A percentile compares a stretch with the other conserved stretches of the same genome.
phyloP scores from a whole-genome alignment of 2,888 invertebrate genomes.

The Troides oblongomaculatus region DNA sequence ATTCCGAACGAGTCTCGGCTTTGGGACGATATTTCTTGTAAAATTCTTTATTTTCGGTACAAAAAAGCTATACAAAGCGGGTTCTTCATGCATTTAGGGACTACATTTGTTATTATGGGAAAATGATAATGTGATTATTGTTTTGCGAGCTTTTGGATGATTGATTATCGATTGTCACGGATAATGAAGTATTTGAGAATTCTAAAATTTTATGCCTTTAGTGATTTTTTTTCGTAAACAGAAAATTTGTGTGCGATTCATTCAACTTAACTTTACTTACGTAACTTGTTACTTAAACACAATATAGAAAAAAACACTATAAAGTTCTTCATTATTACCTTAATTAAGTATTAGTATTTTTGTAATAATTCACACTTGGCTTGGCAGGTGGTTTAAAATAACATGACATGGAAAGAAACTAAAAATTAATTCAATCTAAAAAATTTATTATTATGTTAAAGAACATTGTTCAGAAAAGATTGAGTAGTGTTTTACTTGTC shows the following conservation, averaged over 20 bases:
- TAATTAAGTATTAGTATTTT: no score
- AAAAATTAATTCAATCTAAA: no score
- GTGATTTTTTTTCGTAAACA: conserved; percentile 28
- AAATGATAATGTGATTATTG: conserved; percentile 80
- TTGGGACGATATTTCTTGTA: conserved; percentile 71
- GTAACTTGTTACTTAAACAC: no score
- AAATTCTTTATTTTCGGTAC: conserved; percentile 54
- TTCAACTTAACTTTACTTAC: no score
- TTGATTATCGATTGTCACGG: conserved; percentile 74
- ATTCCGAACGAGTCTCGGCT: conserved; percentile 60
- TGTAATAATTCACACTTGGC: no score
- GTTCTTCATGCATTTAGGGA: conserved; percentile 74
- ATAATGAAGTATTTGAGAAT: conserved; percentile 69
- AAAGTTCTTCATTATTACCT: no score
- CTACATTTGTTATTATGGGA: conserved; percentile 77
- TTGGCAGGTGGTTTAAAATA: no score
- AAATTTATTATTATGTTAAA: no score
- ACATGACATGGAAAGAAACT: no score
- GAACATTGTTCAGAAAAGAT: not conserved
- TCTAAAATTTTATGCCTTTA: conserved; percentile 54
- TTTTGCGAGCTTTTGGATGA: conserved; percentile 74
- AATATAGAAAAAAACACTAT: no score
- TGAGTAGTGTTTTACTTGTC: not conserved
- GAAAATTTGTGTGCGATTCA: conserved; percentile 13
- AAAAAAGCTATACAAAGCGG: conserved; percentile 61